These are phyloP conservation scores for Sarcophaga caerulescens DNA, from an alignment of 2,888 invertebrate genomes.

Conservation along the genomic window DNA sequence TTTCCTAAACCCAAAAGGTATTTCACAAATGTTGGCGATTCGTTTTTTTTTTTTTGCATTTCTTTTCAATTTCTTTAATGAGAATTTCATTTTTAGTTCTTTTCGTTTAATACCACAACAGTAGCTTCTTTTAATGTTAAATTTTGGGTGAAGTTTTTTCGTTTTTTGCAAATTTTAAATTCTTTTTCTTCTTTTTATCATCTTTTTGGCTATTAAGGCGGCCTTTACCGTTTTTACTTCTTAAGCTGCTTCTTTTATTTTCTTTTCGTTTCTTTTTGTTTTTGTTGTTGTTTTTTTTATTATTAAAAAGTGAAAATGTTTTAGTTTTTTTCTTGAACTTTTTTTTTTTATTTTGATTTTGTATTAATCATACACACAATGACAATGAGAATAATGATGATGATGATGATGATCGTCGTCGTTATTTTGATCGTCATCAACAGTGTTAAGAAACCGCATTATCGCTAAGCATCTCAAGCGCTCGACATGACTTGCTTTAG, in stretches of 20 bases:
- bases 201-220: not conserved
- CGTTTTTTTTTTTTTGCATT: constrained; percentile 1
- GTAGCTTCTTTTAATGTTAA: too few relatives aligned
- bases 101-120: not conserved
- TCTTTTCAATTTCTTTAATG: constrained; percentile 32
- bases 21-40: constrained; percentile 49
- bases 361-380: constrained; percentile 52
- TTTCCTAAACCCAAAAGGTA: not conserved
- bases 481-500: constrained; percentile 60
- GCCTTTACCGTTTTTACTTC: constrained; percentile 1
- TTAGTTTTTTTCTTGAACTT: constrained; percentile 51
- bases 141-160: not conserved
- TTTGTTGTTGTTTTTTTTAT: not conserved
- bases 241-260: constrained; percentile 26
- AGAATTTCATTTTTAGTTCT: constrained; percentile 17
- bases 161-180: constrained; percentile 22
- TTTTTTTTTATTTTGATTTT: constrained; percentile 8
- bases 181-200: not conserved
- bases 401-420: constrained; percentile 40
- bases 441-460: constrained; percentile 40
- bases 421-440: constrained; percentile 10
- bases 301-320: constrained; percentile 68
- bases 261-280: too few relatives aligned
- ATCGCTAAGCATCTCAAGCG: constrained; percentile 57
- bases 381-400: constrained; percentile 30